Evolutionary conservation across 1,140 invertebrate genomes (phyloP).

Genomic region (Tetraneura akinire): DNA sequence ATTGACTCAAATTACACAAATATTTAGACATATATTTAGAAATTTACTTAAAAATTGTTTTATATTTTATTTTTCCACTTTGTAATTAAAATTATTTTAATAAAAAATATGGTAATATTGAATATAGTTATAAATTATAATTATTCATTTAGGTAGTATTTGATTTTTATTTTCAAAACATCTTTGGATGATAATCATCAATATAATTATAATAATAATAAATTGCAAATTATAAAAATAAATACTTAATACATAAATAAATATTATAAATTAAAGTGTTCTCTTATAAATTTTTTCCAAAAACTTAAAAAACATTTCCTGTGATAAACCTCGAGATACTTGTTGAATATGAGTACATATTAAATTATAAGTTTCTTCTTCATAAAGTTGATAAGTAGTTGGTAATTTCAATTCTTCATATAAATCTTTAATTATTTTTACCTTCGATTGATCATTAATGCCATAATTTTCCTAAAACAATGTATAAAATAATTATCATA

Average conservation of each 20-base stretch:
- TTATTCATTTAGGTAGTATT: no score
- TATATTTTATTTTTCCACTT: no score
- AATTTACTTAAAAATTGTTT: no score
- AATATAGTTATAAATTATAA: no score
- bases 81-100: no score
- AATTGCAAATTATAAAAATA: not conserved
- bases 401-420: slow-evolving; percentile 79
- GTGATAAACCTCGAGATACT: slow-evolving; percentile 78
- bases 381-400: slow-evolving; percentile 77
- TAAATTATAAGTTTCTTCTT: slow-evolving; percentile 82
- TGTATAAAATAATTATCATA: slow-evolving; percentile 41
- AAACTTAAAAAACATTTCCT: slow-evolving; percentile 79
- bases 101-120: no score
- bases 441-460: slow-evolving; percentile 67
- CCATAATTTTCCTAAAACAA: slow-evolving; percentile 75
- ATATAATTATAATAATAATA: not conserved
- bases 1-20: no score
- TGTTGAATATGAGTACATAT: slow-evolving; percentile 83
- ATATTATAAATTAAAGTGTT: slow-evolving; percentile 6
- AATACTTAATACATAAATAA: no score
- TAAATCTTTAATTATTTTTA: slow-evolving; percentile 73
- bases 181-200: slow-evolving; percentile 9
- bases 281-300: slow-evolving; percentile 75
- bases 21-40: no score
- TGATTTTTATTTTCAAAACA: not conserved